Base-by-base conservation (phyloP, 2,888 invertebrate species). In the Caenorhabditis sp. region DNA sequence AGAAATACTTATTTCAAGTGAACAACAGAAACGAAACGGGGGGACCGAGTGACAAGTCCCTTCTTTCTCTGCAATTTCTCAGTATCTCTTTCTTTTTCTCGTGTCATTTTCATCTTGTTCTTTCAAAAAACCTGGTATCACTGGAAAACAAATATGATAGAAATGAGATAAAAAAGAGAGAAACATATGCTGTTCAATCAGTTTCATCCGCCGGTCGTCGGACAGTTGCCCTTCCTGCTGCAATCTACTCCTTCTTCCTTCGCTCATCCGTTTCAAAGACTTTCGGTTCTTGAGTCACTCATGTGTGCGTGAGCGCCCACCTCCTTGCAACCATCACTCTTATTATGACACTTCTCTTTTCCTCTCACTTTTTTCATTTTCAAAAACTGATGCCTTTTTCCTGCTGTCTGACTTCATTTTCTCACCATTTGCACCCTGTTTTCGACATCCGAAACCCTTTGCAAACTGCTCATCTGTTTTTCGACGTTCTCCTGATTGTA, bases 251-350 rank as follows among this genome's bases (percentile, higher is more conserved):
- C 71, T 37, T 71, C n/a, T 47, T 65, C 56, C 40, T 32, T 32
- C 26, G 24, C 47, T 32, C 35, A 28, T 60, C 18, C 60, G 18
- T 76, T 67, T 67, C 40, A 67, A 76, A 76, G 64, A 47, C 60
- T 65, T 74, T 67, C 50, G 60, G 65, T 76, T 61, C 60, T 65
- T 60, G 56, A 77, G 77, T 69, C 64, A 69, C 62, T 77, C 61
- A 53, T 64, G 77, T 61, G 60, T 65, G 60, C 35, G 65, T 76
- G 62, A 64, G 62, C 62, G 77, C 77, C 68, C 69, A 69, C 77
- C 69, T 69, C 77, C 40, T 55, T 51, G 50, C 77, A 69, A 77
- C 77, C 69, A 77, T 77, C 77, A 77, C 77, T 77, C 77, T 77
- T 77, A 77, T 77, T 77, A 77, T 77, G 77, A 77, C 77, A 77